Percentiles rank a stretch among this genome's conserved stretches.
These are phyloP conservation scores for Eolophus roseicapilla DNA, from an alignment of 2,113 vertebrate species.

Conservation along the genomic window DNA sequence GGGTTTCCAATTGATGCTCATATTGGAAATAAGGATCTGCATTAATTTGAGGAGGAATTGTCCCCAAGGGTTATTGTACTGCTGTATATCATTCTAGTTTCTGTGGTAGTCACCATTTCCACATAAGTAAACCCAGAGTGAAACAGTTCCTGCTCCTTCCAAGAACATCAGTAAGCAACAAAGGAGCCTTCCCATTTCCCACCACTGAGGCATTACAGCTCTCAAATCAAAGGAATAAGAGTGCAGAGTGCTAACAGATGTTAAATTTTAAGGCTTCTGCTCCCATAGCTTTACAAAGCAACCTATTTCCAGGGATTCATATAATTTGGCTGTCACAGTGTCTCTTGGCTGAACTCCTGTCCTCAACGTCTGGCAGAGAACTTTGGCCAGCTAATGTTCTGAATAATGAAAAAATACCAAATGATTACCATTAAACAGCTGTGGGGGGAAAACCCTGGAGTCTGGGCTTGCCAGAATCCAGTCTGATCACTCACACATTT, in stretches of 20 bases:
- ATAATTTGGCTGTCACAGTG: background rate
- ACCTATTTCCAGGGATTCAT: background rate
- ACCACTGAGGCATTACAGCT: background rate
- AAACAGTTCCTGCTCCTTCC: background rate
- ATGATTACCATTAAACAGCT: background rate
- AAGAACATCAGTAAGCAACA: background rate
- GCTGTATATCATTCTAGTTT: background rate
- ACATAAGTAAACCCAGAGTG: background rate
- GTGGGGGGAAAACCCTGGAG: background rate
- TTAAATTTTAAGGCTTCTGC: background rate
- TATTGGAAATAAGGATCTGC: background rate
- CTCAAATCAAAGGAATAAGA: background rate
- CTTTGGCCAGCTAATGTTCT: background rate
- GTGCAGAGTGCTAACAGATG: background rate
- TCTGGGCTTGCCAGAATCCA: background rate
- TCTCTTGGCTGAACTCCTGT: slow-evolving; percentile 1
- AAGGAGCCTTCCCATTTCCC: background rate
- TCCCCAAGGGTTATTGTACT: background rate
- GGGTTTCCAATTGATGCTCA: background rate
- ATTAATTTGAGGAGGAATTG: background rate
- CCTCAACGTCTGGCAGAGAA: background rate
- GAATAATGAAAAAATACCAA: background rate
- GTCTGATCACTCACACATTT: background rate
- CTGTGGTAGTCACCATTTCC: background rate
- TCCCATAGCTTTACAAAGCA: background rate